A percentile compares a stretch with the other conserved stretches of the same genome.
Evolutionary conservation across 2,113 vertebrate genomes (phyloP).

Genomic region (Brachypodius melanocephalos): DNA sequence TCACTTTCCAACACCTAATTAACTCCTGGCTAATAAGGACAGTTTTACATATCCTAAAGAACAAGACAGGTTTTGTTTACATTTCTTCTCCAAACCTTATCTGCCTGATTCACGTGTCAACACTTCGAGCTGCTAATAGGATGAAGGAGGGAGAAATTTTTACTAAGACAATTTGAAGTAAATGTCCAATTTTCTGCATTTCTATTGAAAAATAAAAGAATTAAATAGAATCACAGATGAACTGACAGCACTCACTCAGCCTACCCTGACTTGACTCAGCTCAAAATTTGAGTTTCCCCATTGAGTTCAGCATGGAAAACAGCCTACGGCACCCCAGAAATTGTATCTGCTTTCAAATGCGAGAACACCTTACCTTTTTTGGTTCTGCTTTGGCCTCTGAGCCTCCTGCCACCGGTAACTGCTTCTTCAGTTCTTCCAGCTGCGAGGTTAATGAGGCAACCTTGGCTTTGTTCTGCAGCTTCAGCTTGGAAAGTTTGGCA

Average conservation of each 20-base stretch:
- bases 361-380: constrained; percentile 72
- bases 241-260: background rate
- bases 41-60: background rate
- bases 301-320: background rate
- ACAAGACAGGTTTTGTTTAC: background rate
- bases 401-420: constrained; percentile 47
- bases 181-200: background rate
- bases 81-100: background rate
- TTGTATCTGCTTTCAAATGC: background rate
- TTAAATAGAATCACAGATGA: background rate
- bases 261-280: background rate
- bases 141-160: background rate
- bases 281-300: background rate
- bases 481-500: constrained; percentile 83
- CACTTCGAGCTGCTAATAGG: background rate
- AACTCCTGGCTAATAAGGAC: background rate
- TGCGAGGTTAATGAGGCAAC: constrained; percentile 82
- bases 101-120: background rate
- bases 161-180: background rate
- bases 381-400: constrained; percentile 66
- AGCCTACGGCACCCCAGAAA: background rate
- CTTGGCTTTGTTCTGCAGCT: constrained; percentile 89
- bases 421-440: constrained; percentile 84
- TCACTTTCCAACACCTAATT: background rate
- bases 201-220: background rate